A percentile compares a stretch with the other conserved stretches of the same genome.
Evolutionary conservation across 2,888 invertebrate species (phyloP).

Genomic region (Euplagia quadripunctaria): DNA sequence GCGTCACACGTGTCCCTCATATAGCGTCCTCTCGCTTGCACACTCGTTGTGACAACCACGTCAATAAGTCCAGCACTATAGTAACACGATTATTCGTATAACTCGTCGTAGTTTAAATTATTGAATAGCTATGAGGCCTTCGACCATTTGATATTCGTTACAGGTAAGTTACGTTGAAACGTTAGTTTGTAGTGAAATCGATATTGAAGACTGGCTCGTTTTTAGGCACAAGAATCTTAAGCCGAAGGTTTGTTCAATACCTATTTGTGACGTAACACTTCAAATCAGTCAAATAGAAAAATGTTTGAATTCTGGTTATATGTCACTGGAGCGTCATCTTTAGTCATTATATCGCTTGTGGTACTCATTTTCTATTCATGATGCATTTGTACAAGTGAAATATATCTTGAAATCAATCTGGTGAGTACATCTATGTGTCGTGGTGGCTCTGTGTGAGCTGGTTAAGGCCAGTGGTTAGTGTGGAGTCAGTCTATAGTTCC

Average conservation of each 20-base stretch:
- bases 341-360: neutral
- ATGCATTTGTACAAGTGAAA: neutral
- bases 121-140: constrained; percentile 43
- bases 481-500: constrained; percentile 18
- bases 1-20: constrained; percentile 56
- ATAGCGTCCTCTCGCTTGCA: constrained; percentile 68
- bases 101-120: constrained; percentile 22
- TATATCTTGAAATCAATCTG: neutral
- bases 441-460: neutral
- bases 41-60: constrained; percentile 37
- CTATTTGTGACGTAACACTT: constrained; percentile 5
- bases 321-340: neutral
- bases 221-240: constrained; percentile 1
- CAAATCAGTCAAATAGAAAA: neutral
- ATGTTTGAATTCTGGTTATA: neutral
- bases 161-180: constrained; percentile 17
- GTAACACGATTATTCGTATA: constrained; percentile 41
- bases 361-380: neutral
- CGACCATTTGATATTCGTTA: constrained; percentile 23
- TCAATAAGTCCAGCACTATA: constrained; percentile 50
- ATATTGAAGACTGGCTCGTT: constrained; percentile 14
- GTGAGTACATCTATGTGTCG: neutral
- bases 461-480: constrained; percentile 6
- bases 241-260: neutral
- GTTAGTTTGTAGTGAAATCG: constrained; percentile 19